A percentile compares a stretch with the other conserved stretches of the same genome.
Conservation (phyloP, 2,797 vertebrate genomes). For the Hapalemur alaotrensis region DNA sequence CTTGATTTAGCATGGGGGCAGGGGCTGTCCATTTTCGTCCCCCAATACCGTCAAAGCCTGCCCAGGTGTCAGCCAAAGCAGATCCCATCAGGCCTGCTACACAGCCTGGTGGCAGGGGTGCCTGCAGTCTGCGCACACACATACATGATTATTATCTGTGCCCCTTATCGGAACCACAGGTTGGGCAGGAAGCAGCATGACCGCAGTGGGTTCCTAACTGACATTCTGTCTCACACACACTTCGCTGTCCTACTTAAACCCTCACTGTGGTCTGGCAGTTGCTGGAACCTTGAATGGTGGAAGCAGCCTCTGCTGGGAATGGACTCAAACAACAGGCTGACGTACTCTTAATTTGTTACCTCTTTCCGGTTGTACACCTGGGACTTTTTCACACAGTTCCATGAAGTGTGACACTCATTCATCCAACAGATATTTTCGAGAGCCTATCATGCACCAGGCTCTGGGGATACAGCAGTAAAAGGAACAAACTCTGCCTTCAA, state of each 20-base stretch:
- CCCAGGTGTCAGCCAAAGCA: neutral
- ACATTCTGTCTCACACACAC: neutral
- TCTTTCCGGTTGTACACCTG: neutral
- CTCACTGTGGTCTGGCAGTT: neutral
- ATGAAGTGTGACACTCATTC: neutral
- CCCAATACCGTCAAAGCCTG: neutral
- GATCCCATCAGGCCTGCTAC: neutral
- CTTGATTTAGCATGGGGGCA: neutral
- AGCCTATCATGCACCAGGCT: neutral
- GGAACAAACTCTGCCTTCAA: neutral
- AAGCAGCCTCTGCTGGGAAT: neutral
- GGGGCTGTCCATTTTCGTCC: neutral
- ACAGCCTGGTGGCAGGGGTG: neutral
- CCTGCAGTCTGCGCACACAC: neutral
- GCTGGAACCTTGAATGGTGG: neutral
- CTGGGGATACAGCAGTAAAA: neutral
- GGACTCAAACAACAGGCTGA: neutral
- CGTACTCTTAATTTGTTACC: neutral
- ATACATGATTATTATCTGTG: neutral
- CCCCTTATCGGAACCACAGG: neutral
- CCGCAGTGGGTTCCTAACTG: conserved; percentile 15
- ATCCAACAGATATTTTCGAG: neutral
- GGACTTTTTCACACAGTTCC: neutral
- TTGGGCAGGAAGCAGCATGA: conserved; percentile 58
- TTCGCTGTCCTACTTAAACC: conserved; percentile 6